Evolutionary conservation across 2,888 invertebrate genomes (phyloP).

Genomic region (Agrilus mali): DNA sequence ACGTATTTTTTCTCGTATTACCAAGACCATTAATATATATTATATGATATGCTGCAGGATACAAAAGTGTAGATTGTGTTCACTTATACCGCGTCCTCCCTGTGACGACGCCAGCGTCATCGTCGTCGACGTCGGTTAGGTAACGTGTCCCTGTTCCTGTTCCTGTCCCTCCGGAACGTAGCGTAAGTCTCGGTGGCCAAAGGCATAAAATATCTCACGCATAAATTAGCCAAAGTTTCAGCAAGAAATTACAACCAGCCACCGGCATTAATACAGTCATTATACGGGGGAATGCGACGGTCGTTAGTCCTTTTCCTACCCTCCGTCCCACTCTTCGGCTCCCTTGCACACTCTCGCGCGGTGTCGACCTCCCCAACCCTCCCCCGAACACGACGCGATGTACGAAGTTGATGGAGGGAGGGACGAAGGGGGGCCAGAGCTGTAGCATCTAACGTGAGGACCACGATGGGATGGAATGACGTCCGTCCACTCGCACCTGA

Average conservation of each 20-base stretch:
- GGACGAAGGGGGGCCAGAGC: constrained; percentile 29
- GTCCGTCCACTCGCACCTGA: constrained; percentile 28
- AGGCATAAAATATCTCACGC: constrained; percentile 32
- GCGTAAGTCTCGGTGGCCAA: constrained; percentile 23
- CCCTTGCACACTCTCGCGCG: constrained; percentile 5
- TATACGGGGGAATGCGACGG: constrained; percentile 24
- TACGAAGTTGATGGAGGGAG: constrained; percentile 4
- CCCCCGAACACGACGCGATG: not conserved
- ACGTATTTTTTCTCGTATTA: too few relatives aligned
- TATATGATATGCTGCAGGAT: too few relatives aligned
- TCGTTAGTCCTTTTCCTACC: constrained; percentile 17
- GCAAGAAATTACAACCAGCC: constrained; percentile 32
- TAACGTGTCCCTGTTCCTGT: constrained; percentile 2
- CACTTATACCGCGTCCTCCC: not conserved
- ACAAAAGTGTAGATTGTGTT: too few relatives aligned
- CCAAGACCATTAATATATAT: too few relatives aligned
- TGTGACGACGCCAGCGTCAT: not conserved
- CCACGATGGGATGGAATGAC: constrained; percentile 7
- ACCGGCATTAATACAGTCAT: constrained; percentile 31
- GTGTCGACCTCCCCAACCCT: not conserved
- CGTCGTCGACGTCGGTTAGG: not conserved
- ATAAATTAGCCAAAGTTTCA: constrained; percentile 33
- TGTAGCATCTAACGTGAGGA: constrained; percentile 35
- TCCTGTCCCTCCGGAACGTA: constrained; percentile 15
- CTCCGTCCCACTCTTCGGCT: constrained; percentile 13